Evolutionary conservation across 2,888 invertebrate genomes (phyloP).

Genomic region (Neoitamus cyanurus): DNA sequence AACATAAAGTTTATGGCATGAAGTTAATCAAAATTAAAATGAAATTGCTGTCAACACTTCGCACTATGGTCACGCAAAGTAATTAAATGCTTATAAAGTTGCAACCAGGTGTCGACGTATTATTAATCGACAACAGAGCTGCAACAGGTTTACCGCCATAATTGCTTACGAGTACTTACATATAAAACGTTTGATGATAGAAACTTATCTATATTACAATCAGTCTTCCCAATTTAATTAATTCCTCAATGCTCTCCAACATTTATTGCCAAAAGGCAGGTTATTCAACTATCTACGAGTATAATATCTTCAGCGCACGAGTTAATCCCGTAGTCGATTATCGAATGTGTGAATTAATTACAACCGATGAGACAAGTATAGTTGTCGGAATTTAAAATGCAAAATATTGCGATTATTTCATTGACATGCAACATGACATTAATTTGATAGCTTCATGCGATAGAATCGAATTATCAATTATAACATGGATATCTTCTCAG

Average conservation of each 20-base stretch:
- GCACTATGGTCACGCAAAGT: background rate
- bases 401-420: slow-evolving; percentile 14
- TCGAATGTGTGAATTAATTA: slow-evolving; percentile 16
- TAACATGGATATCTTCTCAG: slow-evolving; percentile 10
- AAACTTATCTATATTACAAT: too few species aligned
- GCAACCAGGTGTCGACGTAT: background rate
- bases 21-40: background rate
- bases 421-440: background rate
- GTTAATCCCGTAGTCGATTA: background rate
- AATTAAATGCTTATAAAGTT: background rate
- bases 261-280: background rate
- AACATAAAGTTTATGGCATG: background rate
- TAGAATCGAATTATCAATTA: background rate
- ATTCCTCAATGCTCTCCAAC: background rate
- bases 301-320: background rate
- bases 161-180: too few species aligned
- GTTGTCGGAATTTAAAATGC: slow-evolving; percentile 5
- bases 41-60: background rate
- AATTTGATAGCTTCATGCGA: background rate
- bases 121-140: background rate
- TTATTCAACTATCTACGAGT: background rate
- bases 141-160: background rate
- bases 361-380: slow-evolving; percentile 1
- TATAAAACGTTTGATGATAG: background rate
- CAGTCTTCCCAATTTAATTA: background rate